Base-by-base conservation (phyloP, 2,888 invertebrate species). In the Mesodorylaimus sp. region DNA sequence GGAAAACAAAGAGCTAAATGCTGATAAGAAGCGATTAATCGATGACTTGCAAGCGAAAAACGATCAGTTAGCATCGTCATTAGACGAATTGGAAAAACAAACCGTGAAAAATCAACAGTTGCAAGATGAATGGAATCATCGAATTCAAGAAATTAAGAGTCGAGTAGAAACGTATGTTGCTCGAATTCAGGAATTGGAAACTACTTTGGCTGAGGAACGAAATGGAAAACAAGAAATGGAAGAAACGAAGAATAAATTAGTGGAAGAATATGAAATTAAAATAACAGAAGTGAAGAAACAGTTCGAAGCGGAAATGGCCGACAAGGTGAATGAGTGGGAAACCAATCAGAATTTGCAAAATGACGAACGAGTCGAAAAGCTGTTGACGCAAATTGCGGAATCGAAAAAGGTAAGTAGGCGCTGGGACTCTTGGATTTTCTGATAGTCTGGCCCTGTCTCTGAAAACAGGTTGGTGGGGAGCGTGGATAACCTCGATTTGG, bases 291-390 rank as follows among this genome's bases (percentile, higher is more conserved):
- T 49, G 25, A 44, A 50, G 37, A 29, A 26, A n/a, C 37, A 55
- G 46, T 21, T 45, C 48, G 47, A 53, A 23, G 50, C 59, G 26
- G 57, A 58, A 21, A 59, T 59, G 29, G 48, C 52, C 21, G 59
- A 61, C 49, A 51, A 53, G 16, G 52, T 56, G 25, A 59, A 61
- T 51, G 57, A 51, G 63, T 61, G 50, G 53, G 53, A 51, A 45
- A 25, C 19, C 43, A 29, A 32, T 41, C 37, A 46, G 37, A 46
- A 47, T 43, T 27, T 42, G 29, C 38, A 46, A 21, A 47, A 49
- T 3, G 45, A 48, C 27, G 48, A 52, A 47, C 24, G 55, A 37
- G 43, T 54, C 13, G 48, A 48, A 24, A 32, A 54, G 25, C 21
- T 24, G 3, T 23, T 26, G 2, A 23, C 37, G 23, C 24, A 47